A percentile compares a stretch with the other conserved stretches of the same genome.
phyloP scores from a whole-genome alignment of 2,113 vertebrate species.

The Tor tambroides region DNA sequence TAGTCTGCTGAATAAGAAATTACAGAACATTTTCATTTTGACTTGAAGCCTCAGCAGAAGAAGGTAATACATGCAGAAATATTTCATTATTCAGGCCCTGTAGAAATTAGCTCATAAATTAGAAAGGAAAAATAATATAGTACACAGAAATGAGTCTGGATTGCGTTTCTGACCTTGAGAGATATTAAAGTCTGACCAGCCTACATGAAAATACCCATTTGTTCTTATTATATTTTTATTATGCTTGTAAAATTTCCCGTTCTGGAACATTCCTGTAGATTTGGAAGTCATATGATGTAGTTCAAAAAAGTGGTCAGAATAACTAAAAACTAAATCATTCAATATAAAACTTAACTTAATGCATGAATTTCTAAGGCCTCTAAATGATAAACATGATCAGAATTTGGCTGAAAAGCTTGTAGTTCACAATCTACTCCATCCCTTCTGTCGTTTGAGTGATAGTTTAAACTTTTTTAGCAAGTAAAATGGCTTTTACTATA shows the following conservation, averaged over 20 bases:
- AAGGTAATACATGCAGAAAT: conserved; percentile 56
- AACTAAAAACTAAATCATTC: no score
- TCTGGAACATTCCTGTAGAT: neutral
- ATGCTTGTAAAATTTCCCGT: neutral
- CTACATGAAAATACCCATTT: conserved; percentile 6
- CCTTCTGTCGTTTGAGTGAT: no score
- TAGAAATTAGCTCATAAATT: conserved; percentile 64
- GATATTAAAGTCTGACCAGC: conserved; percentile 18
- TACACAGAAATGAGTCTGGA: conserved; percentile 8
- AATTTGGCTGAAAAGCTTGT: no score
- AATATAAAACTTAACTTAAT: no score
- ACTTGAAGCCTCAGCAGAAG: conserved; percentile 37
- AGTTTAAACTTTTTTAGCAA: no score
- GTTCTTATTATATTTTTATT: neutral
- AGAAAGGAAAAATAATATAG: conserved; percentile 52
- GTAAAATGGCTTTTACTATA: no score
- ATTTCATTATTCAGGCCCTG: conserved; percentile 64
- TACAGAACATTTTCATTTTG: conserved; percentile 48
- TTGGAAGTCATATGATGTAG: neutral
- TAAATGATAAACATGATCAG: no score
- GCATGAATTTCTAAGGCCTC: no score
- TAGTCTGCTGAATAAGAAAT: conserved; percentile 40
- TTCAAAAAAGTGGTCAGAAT: neutral
- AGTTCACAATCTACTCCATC: no score
- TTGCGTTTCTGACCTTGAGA: conserved; percentile 18